Evolutionary conservation across 2,797 vertebrate genomes (phyloP).

Genomic region (Chloroceryle amazona): DNA sequence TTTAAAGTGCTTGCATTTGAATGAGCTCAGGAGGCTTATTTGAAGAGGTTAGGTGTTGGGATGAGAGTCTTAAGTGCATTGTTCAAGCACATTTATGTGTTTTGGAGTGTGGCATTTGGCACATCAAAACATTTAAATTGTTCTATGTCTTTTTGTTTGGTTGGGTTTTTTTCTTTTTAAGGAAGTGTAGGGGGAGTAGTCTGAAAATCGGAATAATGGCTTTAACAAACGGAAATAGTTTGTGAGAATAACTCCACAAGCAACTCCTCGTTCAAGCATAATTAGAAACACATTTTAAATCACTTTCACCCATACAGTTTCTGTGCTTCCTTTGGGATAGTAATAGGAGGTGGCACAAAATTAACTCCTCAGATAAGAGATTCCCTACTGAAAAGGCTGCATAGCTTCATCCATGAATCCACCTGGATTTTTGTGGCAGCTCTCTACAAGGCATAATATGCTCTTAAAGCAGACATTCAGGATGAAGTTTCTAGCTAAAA

Average conservation of each 20-base stretch:
- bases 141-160: not conserved
- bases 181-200: not conserved
- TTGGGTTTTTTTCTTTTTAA: not conserved
- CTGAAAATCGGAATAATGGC: not conserved
- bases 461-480: not conserved
- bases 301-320: not conserved
- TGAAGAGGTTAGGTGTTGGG: not conserved
- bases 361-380: not conserved
- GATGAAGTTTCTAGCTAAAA: not conserved
- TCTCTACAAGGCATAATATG: not conserved
- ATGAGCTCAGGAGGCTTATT: slow-evolving; percentile 12
- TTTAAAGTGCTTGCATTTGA: slow-evolving; percentile 11
- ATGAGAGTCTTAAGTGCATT: slow-evolving; percentile 10
- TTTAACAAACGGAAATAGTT: slow-evolving; percentile 30
- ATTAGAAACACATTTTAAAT: slow-evolving; percentile 26
- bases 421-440: not conserved
- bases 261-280: not conserved
- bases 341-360: not conserved
- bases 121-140: not conserved
- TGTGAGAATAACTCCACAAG: not conserved
- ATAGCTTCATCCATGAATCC: not conserved
- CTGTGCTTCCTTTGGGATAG: not conserved
- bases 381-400: not conserved
- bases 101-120: slow-evolving; percentile 20
- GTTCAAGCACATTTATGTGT: not conserved